phyloP scores from a whole-genome alignment of 2,797 vertebrate species.

The Eleutherodactylus coqui region DNA sequence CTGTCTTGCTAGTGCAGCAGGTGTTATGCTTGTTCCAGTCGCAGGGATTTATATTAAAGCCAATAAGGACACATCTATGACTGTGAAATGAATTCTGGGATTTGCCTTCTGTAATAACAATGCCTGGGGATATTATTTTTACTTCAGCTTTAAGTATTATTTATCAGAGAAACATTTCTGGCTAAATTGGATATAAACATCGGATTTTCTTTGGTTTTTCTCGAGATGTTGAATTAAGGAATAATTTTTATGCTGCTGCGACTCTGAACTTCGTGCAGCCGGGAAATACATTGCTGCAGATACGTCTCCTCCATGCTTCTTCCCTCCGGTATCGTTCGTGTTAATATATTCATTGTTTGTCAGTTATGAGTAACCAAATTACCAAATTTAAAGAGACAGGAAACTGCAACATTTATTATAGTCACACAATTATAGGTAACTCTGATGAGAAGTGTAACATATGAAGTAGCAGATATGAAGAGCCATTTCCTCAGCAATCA shows the following conservation, averaged over 20 bases:
- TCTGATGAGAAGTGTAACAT: no score
- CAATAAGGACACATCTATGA: slow-evolving; percentile 30
- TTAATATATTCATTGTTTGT: not conserved
- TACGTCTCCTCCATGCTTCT: not conserved
- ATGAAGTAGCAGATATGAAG: no score
- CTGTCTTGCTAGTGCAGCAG: not conserved
- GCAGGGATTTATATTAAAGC: slow-evolving; percentile 5
- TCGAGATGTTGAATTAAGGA: not conserved
- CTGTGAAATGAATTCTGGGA: slow-evolving; percentile 20
- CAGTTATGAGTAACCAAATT: not conserved
- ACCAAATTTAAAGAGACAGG: not conserved
- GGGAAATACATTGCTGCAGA: not conserved
- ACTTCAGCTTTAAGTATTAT: slow-evolving; percentile 16
- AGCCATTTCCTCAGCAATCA: no score
- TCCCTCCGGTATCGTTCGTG: not conserved
- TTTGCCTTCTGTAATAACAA: slow-evolving; percentile 16
- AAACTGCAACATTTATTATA: not conserved
- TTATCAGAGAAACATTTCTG: slow-evolving; percentile 19
- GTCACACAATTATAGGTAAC: no score
- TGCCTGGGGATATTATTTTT: not conserved
- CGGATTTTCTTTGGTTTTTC: not conserved
- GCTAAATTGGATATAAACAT: not conserved
- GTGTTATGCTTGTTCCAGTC: not conserved
- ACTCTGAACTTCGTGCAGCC: not conserved
- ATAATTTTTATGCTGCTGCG: not conserved